Base-by-base conservation (phyloP, 1,140 invertebrate genomes). In the Cotesia chilonis region DNA sequence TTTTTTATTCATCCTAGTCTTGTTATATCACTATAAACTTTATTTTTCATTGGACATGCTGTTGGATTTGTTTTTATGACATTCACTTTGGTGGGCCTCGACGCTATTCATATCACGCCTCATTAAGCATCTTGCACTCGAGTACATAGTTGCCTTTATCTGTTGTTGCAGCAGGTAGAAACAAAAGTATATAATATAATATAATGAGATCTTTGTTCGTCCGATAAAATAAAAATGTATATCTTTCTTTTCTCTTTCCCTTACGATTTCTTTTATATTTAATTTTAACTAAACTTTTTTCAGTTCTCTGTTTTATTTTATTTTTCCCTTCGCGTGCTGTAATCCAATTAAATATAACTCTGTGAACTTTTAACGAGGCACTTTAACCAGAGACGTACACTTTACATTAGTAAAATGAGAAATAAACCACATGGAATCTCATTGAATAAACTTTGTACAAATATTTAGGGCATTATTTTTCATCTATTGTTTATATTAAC, bases 271-370 rank as follows among this genome's bases (percentile, higher is more conserved):
- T 47, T 20, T 65, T 41, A 41, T 41, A 41, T 47, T 65, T 65
- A 6, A 10, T 47, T 47, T 47, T 47, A 9, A 47, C 5, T 37
- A 10, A 14, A 38, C 36, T 65, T 41, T 65, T 65, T 35, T 65
- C 4, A 9, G 6, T 7, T 10, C 41, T 47, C 41, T 47, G 41
- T 47, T 47, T 47, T 1, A 0, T 47, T 47, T 47, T 47, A 47
- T 47, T 47, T 65, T 65, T 36, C 20, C n/a, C 51, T 68, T 68
- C 4, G 66, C 14, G 66, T 68, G 47, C 35, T 68, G 66, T 35
- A 41, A 68, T 68, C 66, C 66, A 68, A 68, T 68, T 68, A 68
- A 68, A 68, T 68, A 55, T 47, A 68, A 68, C 51, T 68, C 66
- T 20, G 28, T 68, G 28, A 68, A 68, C 47, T 68, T 68, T 68